Percentiles rank a stretch among this genome's conserved stretches.
Conservation (phyloP, 1,140 invertebrate species). For the Apocrypta bakeri region DNA sequence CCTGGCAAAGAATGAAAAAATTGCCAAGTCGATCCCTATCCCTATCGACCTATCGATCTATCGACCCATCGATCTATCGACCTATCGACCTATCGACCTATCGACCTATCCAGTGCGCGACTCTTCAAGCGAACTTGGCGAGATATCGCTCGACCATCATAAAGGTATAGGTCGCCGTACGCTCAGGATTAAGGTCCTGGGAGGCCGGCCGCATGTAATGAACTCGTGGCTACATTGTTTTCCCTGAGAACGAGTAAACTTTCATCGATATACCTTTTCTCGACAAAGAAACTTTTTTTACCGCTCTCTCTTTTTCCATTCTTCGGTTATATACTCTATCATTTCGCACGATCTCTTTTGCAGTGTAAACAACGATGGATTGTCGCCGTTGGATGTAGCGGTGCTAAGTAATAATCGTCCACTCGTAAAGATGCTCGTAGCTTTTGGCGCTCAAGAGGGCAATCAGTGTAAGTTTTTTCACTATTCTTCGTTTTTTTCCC, state of each 20-base stretch:
- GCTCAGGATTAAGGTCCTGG: slow-evolving; percentile 28
- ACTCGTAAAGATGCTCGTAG: slow-evolving; percentile 90
- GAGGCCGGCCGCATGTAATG: slow-evolving; percentile 25
- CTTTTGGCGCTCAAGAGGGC: slow-evolving; percentile 91
- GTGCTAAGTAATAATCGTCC: slow-evolving; percentile 90
- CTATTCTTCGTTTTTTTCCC: neutral
- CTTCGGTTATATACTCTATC: neutral
- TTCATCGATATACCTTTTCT: neutral
- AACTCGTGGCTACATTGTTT: slow-evolving; percentile 14
- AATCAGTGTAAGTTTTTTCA: slow-evolving; percentile 85
- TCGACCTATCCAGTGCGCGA: too few species aligned
- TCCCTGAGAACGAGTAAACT: slow-evolving; percentile 28
- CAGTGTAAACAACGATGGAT: slow-evolving; percentile 90
- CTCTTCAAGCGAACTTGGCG: too few species aligned
- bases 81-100: too few species aligned
- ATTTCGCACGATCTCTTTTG: too few species aligned
- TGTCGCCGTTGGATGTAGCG: slow-evolving; percentile 92
- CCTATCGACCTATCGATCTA: too few species aligned
- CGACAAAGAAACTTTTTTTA: neutral
- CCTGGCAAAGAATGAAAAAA: too few species aligned
- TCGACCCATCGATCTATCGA: neutral
- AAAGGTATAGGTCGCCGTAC: too few species aligned
- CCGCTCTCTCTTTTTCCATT: neutral
- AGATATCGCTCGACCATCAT: too few species aligned
- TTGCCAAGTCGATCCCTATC: too few species aligned